These are phyloP conservation scores for Microcebus jonahi DNA, from an alignment of 2,113 vertebrate species.

Conservation along the genomic window DNA sequence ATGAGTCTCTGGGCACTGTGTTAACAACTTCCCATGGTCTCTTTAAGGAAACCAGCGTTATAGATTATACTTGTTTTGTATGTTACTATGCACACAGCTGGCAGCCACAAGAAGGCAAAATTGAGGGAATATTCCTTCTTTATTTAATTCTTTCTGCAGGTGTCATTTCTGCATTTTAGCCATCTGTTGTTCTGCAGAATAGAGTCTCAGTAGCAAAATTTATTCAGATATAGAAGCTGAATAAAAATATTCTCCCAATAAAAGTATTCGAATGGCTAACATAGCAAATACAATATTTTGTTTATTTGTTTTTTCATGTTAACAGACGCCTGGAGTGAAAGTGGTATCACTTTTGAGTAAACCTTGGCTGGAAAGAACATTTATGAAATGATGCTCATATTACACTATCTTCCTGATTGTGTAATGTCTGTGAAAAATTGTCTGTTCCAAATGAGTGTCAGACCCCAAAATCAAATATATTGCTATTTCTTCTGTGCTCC, in stretches of 20 bases:
- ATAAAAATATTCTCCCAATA: constrained; percentile 46
- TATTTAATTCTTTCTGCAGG: constrained; percentile 70
- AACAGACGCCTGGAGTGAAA: not conserved
- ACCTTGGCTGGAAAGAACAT: not conserved
- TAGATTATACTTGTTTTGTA: constrained; percentile 44
- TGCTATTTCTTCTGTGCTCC: not conserved
- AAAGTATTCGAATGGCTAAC: constrained; percentile 13
- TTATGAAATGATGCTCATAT: not conserved
- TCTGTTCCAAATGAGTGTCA: not conserved
- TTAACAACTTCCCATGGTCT: constrained; percentile 42
- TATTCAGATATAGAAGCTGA: not conserved
- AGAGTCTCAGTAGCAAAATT: constrained; percentile 35
- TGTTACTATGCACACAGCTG: constrained; percentile 62
- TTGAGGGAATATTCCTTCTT: constrained; percentile 53
- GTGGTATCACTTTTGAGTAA: not conserved
- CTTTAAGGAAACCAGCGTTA: constrained; percentile 61
- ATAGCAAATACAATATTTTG: not conserved
- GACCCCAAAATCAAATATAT: not conserved
- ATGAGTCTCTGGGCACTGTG: constrained; percentile 8
- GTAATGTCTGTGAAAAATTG: not conserved
- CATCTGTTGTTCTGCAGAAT: constrained; percentile 59
- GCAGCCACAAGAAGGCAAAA: constrained; percentile 50
- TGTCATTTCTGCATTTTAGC: constrained; percentile 66
- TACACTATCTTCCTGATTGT: not conserved
- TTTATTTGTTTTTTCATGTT: constrained; percentile 4